Base-by-base conservation (phyloP, 1,140 invertebrate species). In the Xylocopa sonorina region DNA sequence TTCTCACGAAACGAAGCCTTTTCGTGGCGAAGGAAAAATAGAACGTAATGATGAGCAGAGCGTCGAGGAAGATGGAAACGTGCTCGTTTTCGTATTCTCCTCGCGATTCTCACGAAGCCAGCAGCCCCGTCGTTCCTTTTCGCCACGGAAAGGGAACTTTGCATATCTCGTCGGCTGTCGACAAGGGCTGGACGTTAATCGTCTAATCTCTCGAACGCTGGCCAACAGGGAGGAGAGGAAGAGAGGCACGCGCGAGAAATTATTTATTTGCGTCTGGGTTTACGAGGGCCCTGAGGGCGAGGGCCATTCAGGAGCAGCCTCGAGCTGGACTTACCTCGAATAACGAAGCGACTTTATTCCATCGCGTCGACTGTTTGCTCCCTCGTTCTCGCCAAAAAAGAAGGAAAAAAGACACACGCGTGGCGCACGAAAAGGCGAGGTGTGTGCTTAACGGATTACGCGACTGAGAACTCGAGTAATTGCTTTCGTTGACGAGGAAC, bases 211-310 rank as follows among this genome's bases (percentile, higher is more conserved):
- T n/a, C n/a, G n/a, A n/a, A n/a, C 29, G 50, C 29, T 24, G n/a
- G n/a, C 24, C 74, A 21, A 32, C 27, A n/a, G 53, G 29, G 29
- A 32, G 18, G 14, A 46, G 34, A 38, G 32, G 53, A 58, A 74
- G 71, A 71, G 78, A 80, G 78, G 78, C 78, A 80, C 78, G 78
- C 78, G 83, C 73, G 78, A 77, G 72, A 73, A 84, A 63, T 81
- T 85, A 83, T 85, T 85, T 85, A 85, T 85, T 84, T 83, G 78
- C 82, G 83, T 81, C 83, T 73, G 71, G 41, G 34, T 60, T 53
- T 50, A 68, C 68, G 53, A 53, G 60, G 50, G 58, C 68, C 58
- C 71, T 29, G 60, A 48, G 64, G 69, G 67, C 60, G 29, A 46
- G n/a, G 18, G 29, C 63, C 74, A 38, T 76, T 48, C 24, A 67